Evolutionary conservation across 2,113 vertebrate species (phyloP).

Genomic region (Sisor rabdophorus): DNA sequence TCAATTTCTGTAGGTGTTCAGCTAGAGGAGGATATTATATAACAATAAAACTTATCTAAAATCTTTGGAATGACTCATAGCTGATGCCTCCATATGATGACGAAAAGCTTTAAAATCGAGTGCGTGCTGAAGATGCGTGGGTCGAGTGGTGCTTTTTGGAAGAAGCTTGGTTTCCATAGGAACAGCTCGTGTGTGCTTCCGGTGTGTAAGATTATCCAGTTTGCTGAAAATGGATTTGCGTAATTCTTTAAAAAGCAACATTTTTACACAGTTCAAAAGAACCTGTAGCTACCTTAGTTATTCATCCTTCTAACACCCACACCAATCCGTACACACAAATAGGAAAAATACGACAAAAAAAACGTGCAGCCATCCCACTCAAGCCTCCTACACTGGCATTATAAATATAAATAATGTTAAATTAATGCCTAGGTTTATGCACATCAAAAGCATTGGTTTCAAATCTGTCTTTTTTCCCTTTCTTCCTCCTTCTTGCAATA

Average conservation of each 20-base stretch:
- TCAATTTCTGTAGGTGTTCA: not conserved
- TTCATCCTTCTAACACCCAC: conserved; percentile 51
- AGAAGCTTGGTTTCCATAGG: conserved; percentile 58
- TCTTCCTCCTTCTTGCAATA: too few species aligned
- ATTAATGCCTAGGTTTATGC: not conserved
- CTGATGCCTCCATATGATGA: conserved; percentile 37
- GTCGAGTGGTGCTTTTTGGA: conserved; percentile 57
- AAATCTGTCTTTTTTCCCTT: too few species aligned
- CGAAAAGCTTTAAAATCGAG: conserved; percentile 54
- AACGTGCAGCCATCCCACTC: not conserved
- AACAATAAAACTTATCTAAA: not conserved
- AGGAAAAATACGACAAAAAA: not conserved
- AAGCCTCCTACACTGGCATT: conserved; percentile 11
- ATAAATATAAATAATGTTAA: not conserved
- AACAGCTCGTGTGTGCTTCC: conserved; percentile 54
- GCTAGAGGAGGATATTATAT: not conserved
- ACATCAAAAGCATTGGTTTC: not conserved
- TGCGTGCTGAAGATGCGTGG: conserved; percentile 49
- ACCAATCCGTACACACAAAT: conserved; percentile 29
- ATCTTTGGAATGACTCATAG: conserved; percentile 7
- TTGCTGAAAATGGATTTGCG: conserved; percentile 50
- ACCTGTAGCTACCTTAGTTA: conserved; percentile 56
- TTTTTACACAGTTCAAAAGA: conserved; percentile 55
- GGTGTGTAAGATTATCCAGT: conserved; percentile 52
- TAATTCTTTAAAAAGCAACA: conserved; percentile 55